A percentile compares a stretch with the other conserved stretches of the same genome.
Evolutionary conservation across 2,113 vertebrate genomes (phyloP).

Genomic region (Acrocephalus arundinaceus): DNA sequence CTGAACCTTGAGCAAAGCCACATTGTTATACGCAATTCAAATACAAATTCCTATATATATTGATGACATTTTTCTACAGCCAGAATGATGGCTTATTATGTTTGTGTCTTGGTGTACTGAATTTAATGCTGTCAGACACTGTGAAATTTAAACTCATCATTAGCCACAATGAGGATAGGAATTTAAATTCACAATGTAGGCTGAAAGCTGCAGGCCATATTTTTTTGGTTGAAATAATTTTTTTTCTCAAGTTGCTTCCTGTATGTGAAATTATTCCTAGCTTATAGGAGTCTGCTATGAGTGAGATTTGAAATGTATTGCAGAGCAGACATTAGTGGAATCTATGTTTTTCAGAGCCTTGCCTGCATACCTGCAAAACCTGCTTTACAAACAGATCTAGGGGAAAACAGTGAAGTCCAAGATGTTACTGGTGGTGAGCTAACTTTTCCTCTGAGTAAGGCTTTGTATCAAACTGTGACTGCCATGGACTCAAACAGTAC

Average conservation of each 20-base stretch:
- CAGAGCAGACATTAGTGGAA: neutral
- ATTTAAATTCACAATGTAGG: conserved; percentile 2
- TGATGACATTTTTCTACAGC: neutral
- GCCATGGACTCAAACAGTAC: neutral
- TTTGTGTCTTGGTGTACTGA: neutral
- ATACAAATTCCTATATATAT: neutral
- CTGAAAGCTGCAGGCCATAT: conserved; percentile 7
- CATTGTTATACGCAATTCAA: neutral
- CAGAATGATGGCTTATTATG: neutral
- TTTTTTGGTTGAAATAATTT: neutral
- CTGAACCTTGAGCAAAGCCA: neutral
- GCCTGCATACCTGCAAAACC: neutral
- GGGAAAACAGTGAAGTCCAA: neutral
- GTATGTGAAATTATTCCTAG: neutral
- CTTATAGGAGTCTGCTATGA: neutral
- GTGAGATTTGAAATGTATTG: neutral
- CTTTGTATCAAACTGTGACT: neutral
- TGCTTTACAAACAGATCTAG: neutral
- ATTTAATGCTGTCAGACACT: conserved; percentile 29
- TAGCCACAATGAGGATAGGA: neutral
- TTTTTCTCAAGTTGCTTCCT: neutral
- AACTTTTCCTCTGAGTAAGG: neutral
- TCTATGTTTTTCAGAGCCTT: neutral
- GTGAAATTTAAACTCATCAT: conserved; percentile 22
- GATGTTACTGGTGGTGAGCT: neutral